phyloP scores from a whole-genome alignment of 2,888 invertebrate genomes.

The Erebia ligea region DNA sequence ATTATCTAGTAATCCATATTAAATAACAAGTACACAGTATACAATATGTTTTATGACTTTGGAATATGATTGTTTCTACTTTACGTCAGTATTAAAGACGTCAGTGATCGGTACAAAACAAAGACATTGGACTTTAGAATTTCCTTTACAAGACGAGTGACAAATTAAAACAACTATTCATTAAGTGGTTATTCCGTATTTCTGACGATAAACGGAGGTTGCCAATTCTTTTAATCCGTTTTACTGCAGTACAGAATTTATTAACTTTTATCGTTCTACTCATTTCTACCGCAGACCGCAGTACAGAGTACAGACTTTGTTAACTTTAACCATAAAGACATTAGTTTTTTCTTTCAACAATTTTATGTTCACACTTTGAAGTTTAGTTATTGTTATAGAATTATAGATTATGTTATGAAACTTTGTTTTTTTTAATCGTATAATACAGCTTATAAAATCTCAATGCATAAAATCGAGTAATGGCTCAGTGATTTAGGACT shows the following conservation, averaged over 20 bases:
- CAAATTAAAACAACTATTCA: background rate
- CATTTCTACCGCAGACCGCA: background rate
- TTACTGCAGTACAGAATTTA: background rate
- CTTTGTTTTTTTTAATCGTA: background rate
- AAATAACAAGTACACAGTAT: background rate
- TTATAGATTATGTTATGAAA: background rate
- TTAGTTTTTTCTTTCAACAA: background rate
- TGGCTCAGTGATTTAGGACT: too few relatives aligned
- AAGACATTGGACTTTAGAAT: constrained; percentile 2
- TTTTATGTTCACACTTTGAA: background rate
- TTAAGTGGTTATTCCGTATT: background rate
- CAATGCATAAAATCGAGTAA: too few relatives aligned
- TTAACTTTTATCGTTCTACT: background rate
- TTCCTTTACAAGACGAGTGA: background rate
- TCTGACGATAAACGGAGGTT: background rate
- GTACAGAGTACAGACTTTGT: background rate
- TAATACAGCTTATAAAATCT: too few relatives aligned
- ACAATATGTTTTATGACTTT: background rate
- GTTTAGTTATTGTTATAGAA: background rate
- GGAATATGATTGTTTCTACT: background rate
- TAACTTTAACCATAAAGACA: background rate
- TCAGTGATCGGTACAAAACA: background rate
- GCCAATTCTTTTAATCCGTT: background rate
- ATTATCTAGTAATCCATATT: too few relatives aligned
- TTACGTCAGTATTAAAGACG: background rate